Evolutionary conservation across 2,113 vertebrate species (phyloP), one percentile per base, ranked within the genome.

Genomic region (Raja brachyura): DNA sequence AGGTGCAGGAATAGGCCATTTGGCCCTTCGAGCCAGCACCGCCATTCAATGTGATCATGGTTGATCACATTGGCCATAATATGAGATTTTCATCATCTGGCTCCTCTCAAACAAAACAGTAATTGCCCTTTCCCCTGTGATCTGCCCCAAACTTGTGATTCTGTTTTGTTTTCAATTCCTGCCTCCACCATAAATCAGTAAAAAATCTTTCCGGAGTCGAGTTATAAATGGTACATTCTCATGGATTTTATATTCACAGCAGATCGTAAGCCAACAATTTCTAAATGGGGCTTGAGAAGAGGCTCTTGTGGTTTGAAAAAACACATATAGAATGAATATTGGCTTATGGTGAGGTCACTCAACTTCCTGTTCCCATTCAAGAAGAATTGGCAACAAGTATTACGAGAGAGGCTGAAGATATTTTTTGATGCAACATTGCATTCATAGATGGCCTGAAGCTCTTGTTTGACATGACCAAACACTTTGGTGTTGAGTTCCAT

Each of bases 151-250:
- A 28, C 22, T 22, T 7, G 16, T 75, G 33, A 16, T 81, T 81
- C 78, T 18, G 39, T 85, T 54, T 77, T 77, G 75, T 85, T 85
- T 85, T 85, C 20, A 83, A 56, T 85, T 85, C 78, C 59, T 48
- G 3, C 81, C 25, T 54, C 48, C 54, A 39, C 79, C 20, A 25
- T 85, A 85, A 85, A 85, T 85, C 81, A 85, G 81, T 48, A 59
- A 56, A 48, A 48, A 22, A 59, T 85, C 81, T 59, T 85, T 59
- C 81, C 81, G 9, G 39, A 59, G 59, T 25, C 54, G 7, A 85
- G 81, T 59, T 85, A 25, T 85, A 85, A 59, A 48, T 85, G 48
- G 81, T 85, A 20, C 54, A 54, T 85, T 85, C 81, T 85, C 48
- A 85, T 85, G 81, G 54, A 59, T 85, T 28, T 85, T 54, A 85